These are phyloP conservation scores for Eristalis pertinax DNA, from an alignment of 2,888 invertebrate genomes.

Conservation along the genomic window DNA sequence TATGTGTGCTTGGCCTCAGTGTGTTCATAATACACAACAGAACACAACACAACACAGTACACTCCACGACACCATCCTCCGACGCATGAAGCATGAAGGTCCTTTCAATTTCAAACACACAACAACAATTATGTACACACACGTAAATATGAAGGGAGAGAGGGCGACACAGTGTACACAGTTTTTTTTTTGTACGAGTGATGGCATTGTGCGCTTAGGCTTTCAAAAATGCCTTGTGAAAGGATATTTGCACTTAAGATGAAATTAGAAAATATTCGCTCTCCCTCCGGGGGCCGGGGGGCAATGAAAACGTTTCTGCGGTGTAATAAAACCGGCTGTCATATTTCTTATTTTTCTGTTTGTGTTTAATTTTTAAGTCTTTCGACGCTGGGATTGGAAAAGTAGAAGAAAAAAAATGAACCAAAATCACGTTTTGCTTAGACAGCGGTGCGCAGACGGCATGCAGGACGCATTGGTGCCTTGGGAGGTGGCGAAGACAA, in stretches of 20 bases:
- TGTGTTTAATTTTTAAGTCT: constrained; percentile 19
- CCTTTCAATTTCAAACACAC: constrained; percentile 32
- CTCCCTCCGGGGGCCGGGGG: neutral
- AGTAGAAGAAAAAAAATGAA: neutral
- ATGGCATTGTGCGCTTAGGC: constrained; percentile 8
- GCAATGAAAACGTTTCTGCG: neutral
- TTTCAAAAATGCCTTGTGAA: constrained; percentile 17
- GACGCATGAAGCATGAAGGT: constrained; percentile 13
- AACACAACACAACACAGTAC: neutral
- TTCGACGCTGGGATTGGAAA: neutral
- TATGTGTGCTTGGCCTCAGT: constrained; percentile 1
- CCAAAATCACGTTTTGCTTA: neutral
- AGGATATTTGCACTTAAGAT: constrained; percentile 50
- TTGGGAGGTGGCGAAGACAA: neutral
- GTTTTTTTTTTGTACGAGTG: neutral
- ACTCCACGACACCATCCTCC: constrained; percentile 1
- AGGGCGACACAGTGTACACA: neutral
- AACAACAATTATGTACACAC: neutral
- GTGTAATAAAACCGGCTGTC: constrained; percentile 49
- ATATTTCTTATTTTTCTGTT: constrained; percentile 12
- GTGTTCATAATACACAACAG: neutral
- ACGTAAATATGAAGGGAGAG: neutral
- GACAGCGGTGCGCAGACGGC: neutral
- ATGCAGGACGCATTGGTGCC: neutral
- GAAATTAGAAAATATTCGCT: constrained; percentile 32